Conservation (phyloP, 2,888 invertebrate genomes). For the Trichopria drosophilae region DNA sequence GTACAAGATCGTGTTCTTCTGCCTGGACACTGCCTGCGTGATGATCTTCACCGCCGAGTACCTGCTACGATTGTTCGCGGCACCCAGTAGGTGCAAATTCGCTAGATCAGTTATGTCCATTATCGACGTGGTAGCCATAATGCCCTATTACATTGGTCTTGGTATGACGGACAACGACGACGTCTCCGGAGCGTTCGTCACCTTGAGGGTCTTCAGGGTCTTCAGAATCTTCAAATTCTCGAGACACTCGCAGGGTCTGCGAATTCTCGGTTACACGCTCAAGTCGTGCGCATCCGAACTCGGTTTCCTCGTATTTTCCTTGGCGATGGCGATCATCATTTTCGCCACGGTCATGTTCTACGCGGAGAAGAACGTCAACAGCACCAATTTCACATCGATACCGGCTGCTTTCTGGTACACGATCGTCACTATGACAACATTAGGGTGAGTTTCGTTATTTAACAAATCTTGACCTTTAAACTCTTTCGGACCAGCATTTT, state of each 20-base stretch:
- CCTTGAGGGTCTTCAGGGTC: constrained; percentile 96
- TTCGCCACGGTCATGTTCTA: constrained; percentile 99
- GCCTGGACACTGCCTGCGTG: constrained; percentile 98
- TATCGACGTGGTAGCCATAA: constrained; percentile 98
- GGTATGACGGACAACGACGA: constrained; percentile 98
- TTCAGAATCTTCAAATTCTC: constrained; percentile 99
- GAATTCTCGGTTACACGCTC: constrained; percentile 98
- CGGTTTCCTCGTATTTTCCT: constrained; percentile 97
- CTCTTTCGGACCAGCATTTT: no score
- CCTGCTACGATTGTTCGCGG: constrained; percentile 90
- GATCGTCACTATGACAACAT: constrained; percentile 99
- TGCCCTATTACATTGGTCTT: constrained; percentile 98
- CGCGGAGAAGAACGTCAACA: constrained; percentile 97
- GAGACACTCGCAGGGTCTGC: constrained; percentile 96
- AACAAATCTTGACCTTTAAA: no score
- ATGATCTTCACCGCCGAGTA: constrained; percentile 99
- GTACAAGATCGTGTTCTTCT: constrained; percentile 98
- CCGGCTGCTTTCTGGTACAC: constrained; percentile 99
- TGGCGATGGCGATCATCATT: constrained; percentile 99
- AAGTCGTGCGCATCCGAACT: constrained; percentile 99
- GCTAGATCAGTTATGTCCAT: constrained; percentile 98
- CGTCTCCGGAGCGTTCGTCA: constrained; percentile 98
- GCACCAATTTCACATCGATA: constrained; percentile 98
- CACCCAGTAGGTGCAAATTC: constrained; percentile 97
- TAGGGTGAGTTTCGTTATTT: constrained; percentile 99